A percentile compares a stretch with the other conserved stretches of the same genome.
phyloP scores from a whole-genome alignment of 2,113 vertebrate genomes.

The Thunnus thynnus region DNA sequence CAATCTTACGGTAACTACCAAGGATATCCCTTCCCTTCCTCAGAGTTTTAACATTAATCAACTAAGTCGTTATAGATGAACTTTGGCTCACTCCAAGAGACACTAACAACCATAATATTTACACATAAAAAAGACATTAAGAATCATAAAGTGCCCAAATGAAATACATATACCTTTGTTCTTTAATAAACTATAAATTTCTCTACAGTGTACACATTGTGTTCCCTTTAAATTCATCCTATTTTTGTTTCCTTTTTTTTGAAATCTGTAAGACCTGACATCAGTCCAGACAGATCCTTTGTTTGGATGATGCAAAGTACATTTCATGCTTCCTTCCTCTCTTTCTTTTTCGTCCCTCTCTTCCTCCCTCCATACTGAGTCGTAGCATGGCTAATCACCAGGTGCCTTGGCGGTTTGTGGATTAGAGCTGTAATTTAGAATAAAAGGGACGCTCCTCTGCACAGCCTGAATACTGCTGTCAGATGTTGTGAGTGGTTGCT shows the following conservation, averaged over 20 bases:
- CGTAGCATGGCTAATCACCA: slow-evolving; percentile 64
- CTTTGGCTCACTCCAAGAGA: slow-evolving; percentile 80
- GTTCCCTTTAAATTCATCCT: slow-evolving; percentile 62
- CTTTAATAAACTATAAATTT: slow-evolving; percentile 49
- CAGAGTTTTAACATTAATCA: slow-evolving; percentile 61
- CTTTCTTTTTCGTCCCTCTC: slow-evolving; percentile 16
- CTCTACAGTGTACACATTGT: slow-evolving; percentile 61
- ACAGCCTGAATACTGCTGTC: slow-evolving; percentile 72
- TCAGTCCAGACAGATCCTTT: slow-evolving; percentile 47
- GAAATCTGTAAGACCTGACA: slow-evolving; percentile 35
- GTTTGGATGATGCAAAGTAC: slow-evolving; percentile 61
- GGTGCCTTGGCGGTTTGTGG: slow-evolving; percentile 43
- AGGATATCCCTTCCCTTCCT: slow-evolving; percentile 56
- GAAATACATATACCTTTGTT: slow-evolving; percentile 41
- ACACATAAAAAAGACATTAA: slow-evolving; percentile 66
- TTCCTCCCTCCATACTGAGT: slow-evolving; percentile 28
- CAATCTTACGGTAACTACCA: slow-evolving; percentile 77
- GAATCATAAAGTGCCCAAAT: slow-evolving; percentile 76
- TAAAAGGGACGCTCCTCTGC: slow-evolving; percentile 51
- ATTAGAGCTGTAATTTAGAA: slow-evolving; percentile 69
- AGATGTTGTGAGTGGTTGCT: slow-evolving; percentile 58
- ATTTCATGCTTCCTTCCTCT: slow-evolving; percentile 62
- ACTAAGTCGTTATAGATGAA: slow-evolving; percentile 54
- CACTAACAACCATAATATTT: slow-evolving; percentile 62
- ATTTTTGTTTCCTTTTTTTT: slow-evolving; percentile 25